Evolutionary conservation across 1,140 invertebrate species (phyloP), one percentile per base, ranked within the genome.

Genomic region (Hylaeus anthracinus): DNA sequence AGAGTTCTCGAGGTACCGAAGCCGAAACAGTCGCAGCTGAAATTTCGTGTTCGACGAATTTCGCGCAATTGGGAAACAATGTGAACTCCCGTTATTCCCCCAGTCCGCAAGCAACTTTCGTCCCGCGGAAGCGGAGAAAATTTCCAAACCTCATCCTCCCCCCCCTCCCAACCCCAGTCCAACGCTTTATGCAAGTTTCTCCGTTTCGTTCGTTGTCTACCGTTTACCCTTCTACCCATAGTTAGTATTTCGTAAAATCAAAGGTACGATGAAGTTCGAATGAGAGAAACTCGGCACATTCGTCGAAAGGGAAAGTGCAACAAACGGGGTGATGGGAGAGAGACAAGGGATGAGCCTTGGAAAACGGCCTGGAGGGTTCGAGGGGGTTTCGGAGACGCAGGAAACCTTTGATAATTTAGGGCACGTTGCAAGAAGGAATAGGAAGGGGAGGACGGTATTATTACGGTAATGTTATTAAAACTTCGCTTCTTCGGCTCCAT

Each of bases 401-500:
- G 70, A 77, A 83, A 79, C 86, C 86, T 88, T 89, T 89, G 86
- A 89, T 90, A 89, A 88, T 87, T 89, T 85, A 79, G 83, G 79
- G 82, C 81, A 84, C 85, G 82, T 83, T 84, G 66, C 78, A 61
- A 70, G 77, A 82, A 81, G 76, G 60, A 67, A 82, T 69, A 79
- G 82, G 43, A 84, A 79, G 65, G 83, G 77, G 78, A 45, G 66
- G 76, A 84, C 71, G 80, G 87, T 88, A 89, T 89, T 88, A 89
- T 89, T 89, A 87, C 84, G 87, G 83, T 89, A 88, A 90, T 88
- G 84, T 89, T 88, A 89, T 90, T 86, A 89, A 88, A 90, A 90
- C 83, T 89, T 90, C 83, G 81, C 86, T 82, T 85, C 83, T 85
- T 84, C 77, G 78, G 71, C 77, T 74, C 41, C 72, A 55, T 67